Evolutionary conservation across 2,797 vertebrate species (phyloP).

Genomic region (Acrossocheilus fasciatus): DNA sequence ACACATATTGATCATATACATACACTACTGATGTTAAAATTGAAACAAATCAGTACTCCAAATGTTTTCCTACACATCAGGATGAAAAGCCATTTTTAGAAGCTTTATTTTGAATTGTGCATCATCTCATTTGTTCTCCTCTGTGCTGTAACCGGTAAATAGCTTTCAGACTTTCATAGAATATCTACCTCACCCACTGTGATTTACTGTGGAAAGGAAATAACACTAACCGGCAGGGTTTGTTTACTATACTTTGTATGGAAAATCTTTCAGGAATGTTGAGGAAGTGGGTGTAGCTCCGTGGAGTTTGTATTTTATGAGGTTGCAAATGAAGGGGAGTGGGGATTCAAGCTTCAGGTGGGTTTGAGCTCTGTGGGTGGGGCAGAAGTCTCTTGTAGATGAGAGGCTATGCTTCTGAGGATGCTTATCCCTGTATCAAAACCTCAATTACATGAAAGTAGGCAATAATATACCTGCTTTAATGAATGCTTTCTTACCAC

Average conservation of each 20-base stretch:
- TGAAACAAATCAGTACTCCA: not conserved
- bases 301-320: constrained; percentile 68
- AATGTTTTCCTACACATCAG: not conserved
- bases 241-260: constrained; percentile 80
- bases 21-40: not conserved
- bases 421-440: constrained; percentile 56
- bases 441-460: constrained; percentile 37
- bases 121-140: constrained; percentile 59
- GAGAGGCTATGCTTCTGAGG: constrained; percentile 58
- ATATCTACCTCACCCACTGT: constrained; percentile 58
- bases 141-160: not conserved
- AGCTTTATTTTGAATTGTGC: constrained; percentile 10
- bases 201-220: constrained; percentile 78
- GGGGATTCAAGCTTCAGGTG: constrained; percentile 67
- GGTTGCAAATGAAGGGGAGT: constrained; percentile 65
- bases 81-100: not conserved
- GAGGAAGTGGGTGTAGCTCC: constrained; percentile 80
- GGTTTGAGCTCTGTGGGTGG: constrained; percentile 53
- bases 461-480: constrained; percentile 47
- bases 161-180: constrained; percentile 60
- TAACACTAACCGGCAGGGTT: constrained; percentile 68
- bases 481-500: constrained; percentile 56
- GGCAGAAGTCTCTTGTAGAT: constrained; percentile 63
- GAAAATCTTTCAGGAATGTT: constrained; percentile 80
- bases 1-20: not conserved